Base-by-base conservation (phyloP, 2,113 vertebrate species). In the Speoplatyrhinus poulsoni region DNA sequence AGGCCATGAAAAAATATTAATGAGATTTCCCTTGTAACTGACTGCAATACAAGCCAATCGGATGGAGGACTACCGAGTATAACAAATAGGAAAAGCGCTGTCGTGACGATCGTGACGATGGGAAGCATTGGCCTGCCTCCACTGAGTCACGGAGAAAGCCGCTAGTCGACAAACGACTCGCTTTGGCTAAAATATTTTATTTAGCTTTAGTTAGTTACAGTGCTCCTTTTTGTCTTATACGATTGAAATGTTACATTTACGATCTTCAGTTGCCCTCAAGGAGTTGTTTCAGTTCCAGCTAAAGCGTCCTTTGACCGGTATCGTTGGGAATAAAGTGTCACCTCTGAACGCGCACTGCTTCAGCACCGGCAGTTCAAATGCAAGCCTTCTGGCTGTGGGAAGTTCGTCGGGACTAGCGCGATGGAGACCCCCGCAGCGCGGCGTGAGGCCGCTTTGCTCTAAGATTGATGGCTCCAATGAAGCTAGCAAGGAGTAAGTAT, bases 211-310 rank as follows among this genome's bases (percentile, higher is more conserved):
- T 73, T 19, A 7, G 10, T 41, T 9, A 5, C 3, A 47, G 5
- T 50, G 41, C 55, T 49, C 19, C 16, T 52, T 19, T 54, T 53
- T 62, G 16, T 66, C 15, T 12, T 5, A 66, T 66, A 53, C 60
- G 65, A 16, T 75, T 74, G 86, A 89, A 75, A 94, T 94, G 93
- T 90, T 92, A 74, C 87, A 90, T 26, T 81, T 93, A 56, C 88
- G 92, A 80, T 87, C 87, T n/a, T 81, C 90, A 75, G 59, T 75
- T 12, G 85, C 65, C 57, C 75, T 93, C 46, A 90, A 75, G 81
- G 90, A 93, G 79, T 74, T 92, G 41, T 81, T 88, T 48, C 88
- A 87, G 10, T 80, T 80, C 17, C 82, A 74, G 71, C 75, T 91
- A n/a, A 89, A 79, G 75, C 85, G 85, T 9, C 78, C 87, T 65